A percentile compares a stretch with the other conserved stretches of the same genome.
phyloP scores from a whole-genome alignment of 1,140 invertebrate genomes.

The Cotesia glomerata region DNA sequence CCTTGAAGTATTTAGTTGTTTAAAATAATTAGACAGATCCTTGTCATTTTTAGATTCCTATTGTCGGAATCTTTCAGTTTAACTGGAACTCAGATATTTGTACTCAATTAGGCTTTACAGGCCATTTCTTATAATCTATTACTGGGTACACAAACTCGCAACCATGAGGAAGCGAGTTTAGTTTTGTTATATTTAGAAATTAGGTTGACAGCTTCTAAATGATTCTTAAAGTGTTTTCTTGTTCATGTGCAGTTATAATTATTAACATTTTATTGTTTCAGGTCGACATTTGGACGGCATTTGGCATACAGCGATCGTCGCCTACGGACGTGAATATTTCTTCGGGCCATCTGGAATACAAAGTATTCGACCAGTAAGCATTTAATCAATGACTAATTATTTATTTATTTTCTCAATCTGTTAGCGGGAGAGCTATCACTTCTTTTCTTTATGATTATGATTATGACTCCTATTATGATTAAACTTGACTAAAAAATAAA shows the following conservation, averaged over 20 bases:
- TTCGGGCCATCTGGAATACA: constrained; percentile 82
- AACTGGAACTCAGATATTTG: not conserved
- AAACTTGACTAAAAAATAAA: not conserved
- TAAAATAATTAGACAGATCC: not conserved
- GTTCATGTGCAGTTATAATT: not conserved
- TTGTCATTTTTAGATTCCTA: not conserved
- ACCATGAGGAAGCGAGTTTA: not conserved
- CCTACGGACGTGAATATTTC: constrained; percentile 86
- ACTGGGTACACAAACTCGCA: not conserved
- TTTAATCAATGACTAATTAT: constrained; percentile 16
- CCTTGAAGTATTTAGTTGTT: not conserved
- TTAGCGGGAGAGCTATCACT: not conserved
- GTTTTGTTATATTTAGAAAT: constrained; percentile 29
- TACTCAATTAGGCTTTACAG: not conserved
- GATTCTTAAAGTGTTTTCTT: not conserved
- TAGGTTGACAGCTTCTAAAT: constrained; percentile 13
- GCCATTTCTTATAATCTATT: not conserved
- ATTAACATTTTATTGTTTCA: constrained; percentile 47
- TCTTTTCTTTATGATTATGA: not conserved
- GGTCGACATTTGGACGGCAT: constrained; percentile 83
- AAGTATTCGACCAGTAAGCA: constrained; percentile 79
- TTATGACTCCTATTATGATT: not conserved
- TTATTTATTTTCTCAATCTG: not conserved
- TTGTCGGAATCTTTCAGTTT: not conserved
- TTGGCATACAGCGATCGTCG: constrained; percentile 88